A percentile compares a stretch with the other conserved stretches of the same genome.
phyloP scores from a whole-genome alignment of 2,888 invertebrate genomes.

The Limulus polyphemus region DNA sequence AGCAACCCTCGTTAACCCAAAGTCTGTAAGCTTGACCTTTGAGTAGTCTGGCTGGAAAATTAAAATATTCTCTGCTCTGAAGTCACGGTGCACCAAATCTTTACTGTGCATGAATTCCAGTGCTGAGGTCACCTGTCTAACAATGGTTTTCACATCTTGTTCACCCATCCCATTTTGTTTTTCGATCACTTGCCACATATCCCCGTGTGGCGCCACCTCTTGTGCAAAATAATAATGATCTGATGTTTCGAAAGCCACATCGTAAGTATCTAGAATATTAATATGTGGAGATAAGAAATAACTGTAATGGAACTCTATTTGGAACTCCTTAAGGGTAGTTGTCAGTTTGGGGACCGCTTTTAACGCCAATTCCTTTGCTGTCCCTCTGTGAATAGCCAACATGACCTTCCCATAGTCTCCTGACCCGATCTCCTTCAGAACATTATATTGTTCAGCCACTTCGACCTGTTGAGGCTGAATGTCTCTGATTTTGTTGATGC shows the following conservation, averaged over 20 bases:
- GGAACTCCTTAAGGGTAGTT: conserved; percentile 59
- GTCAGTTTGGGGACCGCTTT: conserved; percentile 36
- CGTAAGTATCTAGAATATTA: conserved; percentile 87
- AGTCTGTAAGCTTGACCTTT: conserved; percentile 88
- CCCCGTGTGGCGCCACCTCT: conserved; percentile 88
- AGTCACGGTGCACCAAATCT: conserved; percentile 86
- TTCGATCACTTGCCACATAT: conserved; percentile 43
- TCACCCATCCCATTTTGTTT: conserved; percentile 33
- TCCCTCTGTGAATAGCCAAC: conserved; percentile 24
- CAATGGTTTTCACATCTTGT: conserved; percentile 60
- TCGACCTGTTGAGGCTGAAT: conserved; percentile 22
- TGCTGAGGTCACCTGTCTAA: conserved; percentile 80
- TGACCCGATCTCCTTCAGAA: conserved; percentile 27
- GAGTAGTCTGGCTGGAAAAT: conserved; percentile 82
- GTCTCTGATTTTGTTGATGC: conserved; percentile 28
- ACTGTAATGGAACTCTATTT: conserved; percentile 90
- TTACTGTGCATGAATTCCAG: conserved; percentile 88
- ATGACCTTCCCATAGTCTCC: conserved; percentile 28
- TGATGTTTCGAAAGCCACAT: conserved; percentile 88
- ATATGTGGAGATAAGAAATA: conserved; percentile 85
- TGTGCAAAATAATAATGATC: conserved; percentile 88
- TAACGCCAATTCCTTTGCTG: conserved; percentile 25
- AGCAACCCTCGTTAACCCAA: conserved; percentile 74
- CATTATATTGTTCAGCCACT: conserved; percentile 25
- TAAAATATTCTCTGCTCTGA: conserved; percentile 79